Percentiles rank a stretch among this genome's conserved stretches.
phyloP scores from a whole-genome alignment of 2,888 invertebrate genomes.

The Hoplodrina blanda region DNA sequence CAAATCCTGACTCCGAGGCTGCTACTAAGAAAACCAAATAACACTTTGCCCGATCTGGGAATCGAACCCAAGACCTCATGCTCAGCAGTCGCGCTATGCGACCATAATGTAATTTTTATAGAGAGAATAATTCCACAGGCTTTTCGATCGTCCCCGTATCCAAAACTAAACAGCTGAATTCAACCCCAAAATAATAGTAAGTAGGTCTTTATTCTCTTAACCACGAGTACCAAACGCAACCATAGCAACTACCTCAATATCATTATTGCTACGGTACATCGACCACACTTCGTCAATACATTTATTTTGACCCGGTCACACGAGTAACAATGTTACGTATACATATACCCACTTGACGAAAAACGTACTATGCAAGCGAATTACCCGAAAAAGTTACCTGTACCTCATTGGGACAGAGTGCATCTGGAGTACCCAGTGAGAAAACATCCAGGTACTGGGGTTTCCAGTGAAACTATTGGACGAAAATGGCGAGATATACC shows the following conservation, averaged over 20 bases:
- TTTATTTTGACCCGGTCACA: background rate
- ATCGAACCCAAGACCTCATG: no score
- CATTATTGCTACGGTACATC: constrained; percentile 20
- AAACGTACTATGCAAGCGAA: constrained; percentile 76
- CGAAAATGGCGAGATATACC: constrained; percentile 74
- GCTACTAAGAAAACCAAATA: no score
- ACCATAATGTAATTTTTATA: no score
- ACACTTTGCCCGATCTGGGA: no score
- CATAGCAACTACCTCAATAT: constrained; percentile 39
- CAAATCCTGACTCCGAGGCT: no score
- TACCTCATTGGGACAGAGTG: constrained; percentile 78
- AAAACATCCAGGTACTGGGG: constrained; percentile 73
- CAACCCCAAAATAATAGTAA: background rate
- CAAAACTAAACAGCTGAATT: background rate
- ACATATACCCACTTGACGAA: constrained; percentile 32
- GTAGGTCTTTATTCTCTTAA: background rate
- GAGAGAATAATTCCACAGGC: no score
- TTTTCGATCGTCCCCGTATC: no score
- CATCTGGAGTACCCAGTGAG: constrained; percentile 79
- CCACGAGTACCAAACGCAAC: constrained; percentile 1
- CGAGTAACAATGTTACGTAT: constrained; percentile 16
- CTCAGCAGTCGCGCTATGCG: no score
- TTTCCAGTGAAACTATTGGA: constrained; percentile 78
- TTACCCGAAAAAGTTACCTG: constrained; percentile 75
- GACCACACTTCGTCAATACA: constrained; percentile 20